Percentiles rank a stretch among this genome's conserved stretches.
Evolutionary conservation across 2,888 invertebrate genomes (phyloP).

Genomic region (Colostygia pectinataria): DNA sequence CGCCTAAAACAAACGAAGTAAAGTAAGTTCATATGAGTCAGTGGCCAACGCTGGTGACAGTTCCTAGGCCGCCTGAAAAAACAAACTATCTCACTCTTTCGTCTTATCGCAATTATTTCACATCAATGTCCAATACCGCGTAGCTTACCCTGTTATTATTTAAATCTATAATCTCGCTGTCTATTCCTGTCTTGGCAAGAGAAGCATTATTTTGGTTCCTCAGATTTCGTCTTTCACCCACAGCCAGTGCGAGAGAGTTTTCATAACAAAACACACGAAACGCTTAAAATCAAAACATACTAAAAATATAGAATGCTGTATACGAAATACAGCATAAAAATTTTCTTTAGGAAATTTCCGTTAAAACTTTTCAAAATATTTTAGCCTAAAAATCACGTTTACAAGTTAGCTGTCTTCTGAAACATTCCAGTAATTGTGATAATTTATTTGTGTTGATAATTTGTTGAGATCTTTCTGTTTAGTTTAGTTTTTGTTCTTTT

Average conservation of each 20-base stretch:
- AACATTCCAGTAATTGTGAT: constrained; percentile 66
- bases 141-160: constrained; percentile 12
- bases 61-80: too few species aligned
- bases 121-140: background rate
- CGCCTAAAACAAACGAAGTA: too few species aligned
- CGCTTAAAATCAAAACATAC: constrained; percentile 32
- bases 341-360: constrained; percentile 59
- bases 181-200: constrained; percentile 68
- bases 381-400: constrained; percentile 23
- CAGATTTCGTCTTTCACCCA: constrained; percentile 33
- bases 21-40: too few species aligned
- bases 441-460: constrained; percentile 42
- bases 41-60: too few species aligned
- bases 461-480: constrained; percentile 37
- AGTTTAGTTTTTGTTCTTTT: constrained; percentile 36
- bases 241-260: constrained; percentile 47
- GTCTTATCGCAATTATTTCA: too few species aligned
- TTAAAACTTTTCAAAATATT: constrained; percentile 48
- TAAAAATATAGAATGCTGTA: constrained; percentile 66
- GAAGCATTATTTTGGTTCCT: constrained; percentile 48
- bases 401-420: background rate
- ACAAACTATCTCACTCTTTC: too few species aligned
- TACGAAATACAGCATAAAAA: constrained; percentile 59
- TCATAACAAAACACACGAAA: constrained; percentile 44
- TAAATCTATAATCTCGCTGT: constrained; percentile 11